These are phyloP conservation scores for Eciton burchellii DNA, from an alignment of 1,140 invertebrate species.

Conservation along the genomic window DNA sequence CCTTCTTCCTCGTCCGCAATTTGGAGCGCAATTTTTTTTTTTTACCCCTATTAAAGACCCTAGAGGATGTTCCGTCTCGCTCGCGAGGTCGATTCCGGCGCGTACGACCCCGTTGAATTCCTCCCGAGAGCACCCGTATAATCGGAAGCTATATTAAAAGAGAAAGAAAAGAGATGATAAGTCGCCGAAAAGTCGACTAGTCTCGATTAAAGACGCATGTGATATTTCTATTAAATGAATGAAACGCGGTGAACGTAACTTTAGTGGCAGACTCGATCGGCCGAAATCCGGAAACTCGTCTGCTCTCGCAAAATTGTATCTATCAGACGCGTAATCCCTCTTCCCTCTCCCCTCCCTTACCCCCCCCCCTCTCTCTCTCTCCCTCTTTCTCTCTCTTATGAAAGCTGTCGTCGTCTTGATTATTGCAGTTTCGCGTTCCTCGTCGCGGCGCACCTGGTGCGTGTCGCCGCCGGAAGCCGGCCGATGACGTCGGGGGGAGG, in stretches of 20 bases:
- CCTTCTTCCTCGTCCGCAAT: slow-evolving; percentile 30
- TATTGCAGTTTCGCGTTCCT: slow-evolving; percentile 16
- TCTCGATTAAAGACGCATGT: slow-evolving; percentile 2
- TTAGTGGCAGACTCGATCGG: no score
- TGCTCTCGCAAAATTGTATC: no score
- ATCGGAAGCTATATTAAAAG: slow-evolving; percentile 26
- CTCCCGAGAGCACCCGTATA: slow-evolving; percentile 6
- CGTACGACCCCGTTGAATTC: slow-evolving; percentile 12
- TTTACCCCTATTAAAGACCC: slow-evolving; percentile 59
- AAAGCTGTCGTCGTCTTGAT: slow-evolving; percentile 8
- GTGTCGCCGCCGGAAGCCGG: slow-evolving; percentile 43
- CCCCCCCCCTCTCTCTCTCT: no score
- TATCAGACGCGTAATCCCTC: no score
- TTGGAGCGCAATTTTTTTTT: slow-evolving; percentile 46
- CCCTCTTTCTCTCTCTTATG: no score
- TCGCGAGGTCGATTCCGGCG: slow-evolving; percentile 49
- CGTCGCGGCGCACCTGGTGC: slow-evolving; percentile 31
- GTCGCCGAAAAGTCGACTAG: no score
- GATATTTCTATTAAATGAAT: no score
- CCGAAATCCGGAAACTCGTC: no score
- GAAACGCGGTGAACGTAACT: no score
- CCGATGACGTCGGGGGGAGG: slow-evolving; percentile 34
- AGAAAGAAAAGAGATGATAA: neutral
- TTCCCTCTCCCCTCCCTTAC: no score
- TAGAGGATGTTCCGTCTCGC: slow-evolving; percentile 50